Conservation (phyloP, 1,140 invertebrate species). For the Drosophila lacteicornis region DNA sequence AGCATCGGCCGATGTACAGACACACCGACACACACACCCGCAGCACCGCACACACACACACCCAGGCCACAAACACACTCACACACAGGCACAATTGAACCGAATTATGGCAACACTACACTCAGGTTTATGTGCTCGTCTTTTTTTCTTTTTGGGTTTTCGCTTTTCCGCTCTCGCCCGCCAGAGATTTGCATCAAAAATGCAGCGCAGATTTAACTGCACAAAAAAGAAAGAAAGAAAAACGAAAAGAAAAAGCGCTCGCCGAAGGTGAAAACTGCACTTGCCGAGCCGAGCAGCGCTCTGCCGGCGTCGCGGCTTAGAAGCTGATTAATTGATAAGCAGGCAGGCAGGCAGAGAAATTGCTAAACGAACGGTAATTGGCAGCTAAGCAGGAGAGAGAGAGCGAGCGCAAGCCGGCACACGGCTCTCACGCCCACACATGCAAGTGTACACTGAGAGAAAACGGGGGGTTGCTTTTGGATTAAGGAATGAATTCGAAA, state of each 20-base stretch:
- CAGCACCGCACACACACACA: conserved; percentile 14
- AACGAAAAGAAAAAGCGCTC: neutral
- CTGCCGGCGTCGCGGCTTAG: conserved; percentile 19
- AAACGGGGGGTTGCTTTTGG: neutral
- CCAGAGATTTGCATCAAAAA: conserved; percentile 46
- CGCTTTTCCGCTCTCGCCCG: conserved; percentile 31
- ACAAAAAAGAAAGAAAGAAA: neutral
- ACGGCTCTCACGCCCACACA: conserved; percentile 8
- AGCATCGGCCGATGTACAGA: conserved; percentile 67
- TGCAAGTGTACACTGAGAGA: conserved; percentile 6
- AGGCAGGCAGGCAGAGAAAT: conserved; percentile 38
- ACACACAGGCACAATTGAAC: conserved; percentile 54
- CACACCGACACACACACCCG: conserved; percentile 24
- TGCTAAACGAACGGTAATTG: conserved; percentile 52
- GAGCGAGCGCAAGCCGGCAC: conserved; percentile 1
- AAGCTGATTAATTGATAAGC: conserved; percentile 68
- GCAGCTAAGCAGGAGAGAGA: conserved; percentile 13
- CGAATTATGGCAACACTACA: conserved; percentile 58
- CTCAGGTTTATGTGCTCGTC: conserved; percentile 56
- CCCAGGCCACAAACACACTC: conserved; percentile 1
- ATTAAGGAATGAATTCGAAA: neutral
- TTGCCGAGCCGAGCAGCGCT: conserved; percentile 19
- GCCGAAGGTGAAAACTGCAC: conserved; percentile 56
- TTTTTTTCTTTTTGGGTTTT: conserved; percentile 20
- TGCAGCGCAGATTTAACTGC: conserved; percentile 43